These are phyloP conservation scores for Dione juno DNA, from an alignment of 2,888 invertebrate species.

Conservation along the genomic window DNA sequence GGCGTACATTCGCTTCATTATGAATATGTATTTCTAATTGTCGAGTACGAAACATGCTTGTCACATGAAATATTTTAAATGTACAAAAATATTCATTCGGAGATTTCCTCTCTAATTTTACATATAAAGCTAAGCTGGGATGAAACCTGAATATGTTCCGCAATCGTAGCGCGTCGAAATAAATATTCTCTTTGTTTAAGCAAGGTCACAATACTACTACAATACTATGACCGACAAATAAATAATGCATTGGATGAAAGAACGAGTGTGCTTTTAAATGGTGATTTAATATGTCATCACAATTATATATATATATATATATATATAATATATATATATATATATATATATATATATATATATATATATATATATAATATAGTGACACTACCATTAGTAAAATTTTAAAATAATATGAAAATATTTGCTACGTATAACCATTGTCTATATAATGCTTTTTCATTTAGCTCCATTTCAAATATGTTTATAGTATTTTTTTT, in stretches of 20 bases:
- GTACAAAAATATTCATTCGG: conserved; percentile 26
- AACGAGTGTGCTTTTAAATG: not conserved
- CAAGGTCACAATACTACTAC: not conserved
- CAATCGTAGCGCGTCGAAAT: conserved; percentile 25
- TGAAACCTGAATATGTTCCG: conserved; percentile 12
- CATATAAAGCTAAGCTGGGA: conserved; percentile 20
- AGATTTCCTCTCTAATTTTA: conserved; percentile 23
- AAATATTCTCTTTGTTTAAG: conserved; percentile 32
- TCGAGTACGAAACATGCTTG: not conserved
- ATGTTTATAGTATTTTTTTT: not conserved
- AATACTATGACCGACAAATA: conserved; percentile 7
- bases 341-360: too few relatives aligned
- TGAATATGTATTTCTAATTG: conserved; percentile 2
- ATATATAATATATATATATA: too few relatives aligned
- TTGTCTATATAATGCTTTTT: too few relatives aligned
- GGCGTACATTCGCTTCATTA: not conserved
- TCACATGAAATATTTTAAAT: conserved; percentile 20
- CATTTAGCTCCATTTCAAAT: too few relatives aligned
- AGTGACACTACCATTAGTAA: too few relatives aligned
- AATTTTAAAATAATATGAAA: too few relatives aligned
- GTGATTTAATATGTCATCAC: too few relatives aligned
- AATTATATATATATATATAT: too few relatives aligned
- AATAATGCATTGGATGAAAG: conserved; percentile 6
- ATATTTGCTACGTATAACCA: too few relatives aligned
- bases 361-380: too few relatives aligned